These are phyloP conservation scores for Nemotelus pantherinus DNA, from an alignment of 2,888 invertebrate species.

Conservation along the genomic window DNA sequence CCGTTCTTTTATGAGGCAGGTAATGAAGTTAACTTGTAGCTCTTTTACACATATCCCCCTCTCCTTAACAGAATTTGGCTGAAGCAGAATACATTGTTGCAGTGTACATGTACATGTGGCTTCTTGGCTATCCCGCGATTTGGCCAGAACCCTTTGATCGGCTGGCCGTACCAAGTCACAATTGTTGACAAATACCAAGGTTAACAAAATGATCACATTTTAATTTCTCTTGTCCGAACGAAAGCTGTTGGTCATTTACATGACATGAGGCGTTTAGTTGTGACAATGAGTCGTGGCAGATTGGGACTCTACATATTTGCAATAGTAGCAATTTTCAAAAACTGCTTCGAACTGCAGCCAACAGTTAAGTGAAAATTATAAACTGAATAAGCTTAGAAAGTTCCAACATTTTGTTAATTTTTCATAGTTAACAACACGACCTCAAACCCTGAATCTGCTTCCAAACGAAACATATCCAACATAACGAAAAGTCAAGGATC, in stretches of 20 bases:
- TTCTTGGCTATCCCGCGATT: conserved; percentile 97
- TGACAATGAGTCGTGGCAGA: conserved; percentile 97
- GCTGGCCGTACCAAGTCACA: conserved; percentile 89
- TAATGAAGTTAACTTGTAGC: background rate
- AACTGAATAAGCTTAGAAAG: conserved; percentile 1
- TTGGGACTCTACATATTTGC: conserved; percentile 97
- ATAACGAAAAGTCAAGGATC: conserved; percentile 68
- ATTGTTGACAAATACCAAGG: conserved; percentile 99
- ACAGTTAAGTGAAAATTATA: conserved; percentile 80
- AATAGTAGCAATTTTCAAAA: conserved; percentile 89
- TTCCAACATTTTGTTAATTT: background rate
- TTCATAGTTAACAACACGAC: conserved; percentile 79
- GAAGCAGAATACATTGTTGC: conserved; percentile 97
- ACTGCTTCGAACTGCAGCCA: conserved; percentile 96
- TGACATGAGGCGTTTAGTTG: conserved; percentile 94
- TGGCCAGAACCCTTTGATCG: conserved; percentile 93
- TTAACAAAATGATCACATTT: conserved; percentile 98
- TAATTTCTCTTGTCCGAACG: conserved; percentile 95
- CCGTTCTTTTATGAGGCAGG: conserved; percentile 96
- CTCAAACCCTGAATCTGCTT: conserved; percentile 80
- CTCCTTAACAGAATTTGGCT: conserved; percentile 75
- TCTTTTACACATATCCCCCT: background rate
- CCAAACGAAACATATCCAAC: conserved; percentile 85
- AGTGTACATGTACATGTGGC: conserved; percentile 97
- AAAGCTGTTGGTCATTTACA: conserved; percentile 97